Conservation (phyloP, 2,113 vertebrate species). For the Phyllostomus discolor region DNA sequence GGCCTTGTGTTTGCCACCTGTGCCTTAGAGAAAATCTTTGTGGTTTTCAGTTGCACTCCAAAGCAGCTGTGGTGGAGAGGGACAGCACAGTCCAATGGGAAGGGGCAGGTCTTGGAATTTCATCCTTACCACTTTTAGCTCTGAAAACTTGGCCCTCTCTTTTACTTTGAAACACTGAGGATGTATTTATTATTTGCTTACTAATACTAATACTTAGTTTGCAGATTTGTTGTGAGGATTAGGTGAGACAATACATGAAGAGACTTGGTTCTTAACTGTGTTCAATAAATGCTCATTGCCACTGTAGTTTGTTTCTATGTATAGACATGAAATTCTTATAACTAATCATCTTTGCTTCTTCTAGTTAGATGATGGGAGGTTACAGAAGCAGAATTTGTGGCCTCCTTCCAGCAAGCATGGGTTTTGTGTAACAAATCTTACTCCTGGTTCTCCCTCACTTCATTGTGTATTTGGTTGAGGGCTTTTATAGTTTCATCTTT, state of each 20-base stretch:
- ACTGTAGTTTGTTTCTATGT: not conserved
- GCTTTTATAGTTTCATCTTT: not conserved
- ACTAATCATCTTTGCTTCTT: not conserved
- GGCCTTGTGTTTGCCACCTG: too few species aligned
- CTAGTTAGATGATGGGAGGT: not conserved
- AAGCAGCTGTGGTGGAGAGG: not conserved
- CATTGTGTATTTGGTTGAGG: not conserved
- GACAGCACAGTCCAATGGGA: fast-evolving
- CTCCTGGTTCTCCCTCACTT: not conserved
- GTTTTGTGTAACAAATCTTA: not conserved
- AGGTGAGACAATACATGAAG: fast-evolving
- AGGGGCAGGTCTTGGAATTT: not conserved
- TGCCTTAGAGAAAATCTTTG: not conserved
- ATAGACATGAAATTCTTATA: not conserved
- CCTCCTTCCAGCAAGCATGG: not conserved
- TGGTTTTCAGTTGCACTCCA: not conserved
- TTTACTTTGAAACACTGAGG: not conserved
- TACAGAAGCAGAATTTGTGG: not conserved
- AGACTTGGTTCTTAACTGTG: not conserved
- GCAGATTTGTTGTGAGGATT: not conserved
- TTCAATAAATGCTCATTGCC: not conserved
- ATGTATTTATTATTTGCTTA: not conserved
- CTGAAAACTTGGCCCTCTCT: not conserved
- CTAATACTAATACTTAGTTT: not conserved
- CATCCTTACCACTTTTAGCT: not conserved